These are phyloP conservation scores for Macquaria australasica DNA, from an alignment of 2,113 vertebrate genomes.

Conservation along the genomic window DNA sequence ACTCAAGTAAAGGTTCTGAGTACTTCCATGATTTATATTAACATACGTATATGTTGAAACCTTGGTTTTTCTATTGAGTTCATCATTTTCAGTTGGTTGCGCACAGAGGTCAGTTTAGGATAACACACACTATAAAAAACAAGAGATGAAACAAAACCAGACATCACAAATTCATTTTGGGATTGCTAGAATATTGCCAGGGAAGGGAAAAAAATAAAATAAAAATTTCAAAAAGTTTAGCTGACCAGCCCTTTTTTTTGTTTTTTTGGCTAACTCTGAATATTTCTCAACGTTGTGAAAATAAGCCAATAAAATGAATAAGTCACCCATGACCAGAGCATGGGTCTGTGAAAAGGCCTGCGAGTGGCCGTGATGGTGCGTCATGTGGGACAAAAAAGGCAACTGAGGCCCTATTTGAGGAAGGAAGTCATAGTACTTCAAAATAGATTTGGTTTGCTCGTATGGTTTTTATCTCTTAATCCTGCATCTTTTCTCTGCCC, in stretches of 20 bases:
- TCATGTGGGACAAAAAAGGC: constrained; percentile 53
- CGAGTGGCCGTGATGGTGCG: constrained; percentile 42
- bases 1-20: background rate
- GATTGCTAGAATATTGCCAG: constrained; percentile 18
- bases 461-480: constrained; percentile 64
- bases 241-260: background rate
- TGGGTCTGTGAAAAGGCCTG: constrained; percentile 38
- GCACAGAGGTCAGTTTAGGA: constrained; percentile 1
- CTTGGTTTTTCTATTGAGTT: background rate
- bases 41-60: background rate
- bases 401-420: constrained; percentile 54
- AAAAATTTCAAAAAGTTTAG: background rate
- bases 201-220: background rate
- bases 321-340: constrained; percentile 24
- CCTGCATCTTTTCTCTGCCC: constrained; percentile 20
- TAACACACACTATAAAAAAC: background rate
- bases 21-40: background rate
- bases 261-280: constrained; percentile 1
- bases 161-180: constrained; percentile 1
- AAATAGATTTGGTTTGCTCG: constrained; percentile 65
- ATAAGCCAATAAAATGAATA: constrained; percentile 37
- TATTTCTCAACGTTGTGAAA: constrained; percentile 29
- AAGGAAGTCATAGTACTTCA: constrained; percentile 67
- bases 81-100: background rate
- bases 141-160: constrained; percentile 8